phyloP scores from a whole-genome alignment of 2,888 invertebrate genomes.

The Dryococelus australis region DNA sequence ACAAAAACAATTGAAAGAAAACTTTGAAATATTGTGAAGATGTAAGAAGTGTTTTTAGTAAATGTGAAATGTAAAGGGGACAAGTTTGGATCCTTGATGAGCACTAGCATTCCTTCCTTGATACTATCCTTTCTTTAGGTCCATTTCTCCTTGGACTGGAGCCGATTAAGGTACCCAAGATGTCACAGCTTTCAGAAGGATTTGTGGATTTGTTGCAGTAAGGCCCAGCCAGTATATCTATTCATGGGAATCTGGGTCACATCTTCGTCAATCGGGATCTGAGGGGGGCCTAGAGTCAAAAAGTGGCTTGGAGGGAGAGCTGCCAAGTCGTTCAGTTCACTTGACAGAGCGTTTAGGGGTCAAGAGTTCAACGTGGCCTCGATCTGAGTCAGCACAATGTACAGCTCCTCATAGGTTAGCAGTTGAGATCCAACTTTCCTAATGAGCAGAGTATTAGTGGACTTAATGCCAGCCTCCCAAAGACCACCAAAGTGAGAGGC shows the following conservation, averaged over 20 bases:
- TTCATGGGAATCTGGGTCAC: neutral
- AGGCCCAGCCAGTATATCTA: neutral
- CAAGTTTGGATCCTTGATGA: too few relatives aligned
- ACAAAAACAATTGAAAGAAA: too few relatives aligned
- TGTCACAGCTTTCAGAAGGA: neutral
- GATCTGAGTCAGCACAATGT: neutral
- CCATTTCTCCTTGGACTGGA: neutral
- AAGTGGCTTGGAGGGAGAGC: neutral
- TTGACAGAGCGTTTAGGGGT: neutral
- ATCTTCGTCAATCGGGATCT: neutral
- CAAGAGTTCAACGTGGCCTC: neutral
- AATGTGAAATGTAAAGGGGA: too few relatives aligned
- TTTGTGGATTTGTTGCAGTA: conserved; percentile 1
- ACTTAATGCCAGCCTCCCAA: neutral
- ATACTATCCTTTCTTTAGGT: neutral
- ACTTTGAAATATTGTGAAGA: too few relatives aligned
- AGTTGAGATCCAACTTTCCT: neutral
- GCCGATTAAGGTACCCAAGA: neutral
- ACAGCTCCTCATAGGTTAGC: conserved; percentile 7
- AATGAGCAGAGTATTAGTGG: neutral
- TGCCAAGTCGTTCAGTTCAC: neutral
- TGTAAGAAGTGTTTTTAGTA: too few relatives aligned
- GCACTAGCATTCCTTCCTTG: too few relatives aligned
- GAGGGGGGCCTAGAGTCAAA: neutral
- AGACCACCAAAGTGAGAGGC: neutral